phyloP scores from a whole-genome alignment of 2,113 vertebrate genomes.

The Daphoenositta chrysoptera region DNA sequence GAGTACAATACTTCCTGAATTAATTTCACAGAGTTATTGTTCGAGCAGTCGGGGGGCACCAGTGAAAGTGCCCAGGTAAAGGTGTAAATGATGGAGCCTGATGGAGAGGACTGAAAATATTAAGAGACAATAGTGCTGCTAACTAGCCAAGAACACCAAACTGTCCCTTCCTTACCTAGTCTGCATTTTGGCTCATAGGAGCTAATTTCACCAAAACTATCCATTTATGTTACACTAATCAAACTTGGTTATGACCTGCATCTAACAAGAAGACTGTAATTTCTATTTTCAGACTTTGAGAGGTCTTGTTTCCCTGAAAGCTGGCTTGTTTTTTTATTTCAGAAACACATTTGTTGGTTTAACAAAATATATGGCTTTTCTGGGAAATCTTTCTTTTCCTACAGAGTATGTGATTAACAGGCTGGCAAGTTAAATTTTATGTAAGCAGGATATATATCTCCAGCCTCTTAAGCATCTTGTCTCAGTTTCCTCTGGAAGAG shows the following conservation, averaged over 20 bases:
- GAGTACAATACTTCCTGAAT: not conserved
- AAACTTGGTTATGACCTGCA: not conserved
- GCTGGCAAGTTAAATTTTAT: not conserved
- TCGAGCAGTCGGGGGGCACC: not conserved
- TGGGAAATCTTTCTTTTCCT: not conserved
- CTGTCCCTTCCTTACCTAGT: not conserved
- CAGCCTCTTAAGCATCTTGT: not conserved
- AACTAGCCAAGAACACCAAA: not conserved
- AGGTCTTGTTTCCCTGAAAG: not conserved
- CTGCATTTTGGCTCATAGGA: not conserved
- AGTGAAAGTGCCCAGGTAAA: not conserved
- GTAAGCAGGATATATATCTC: not conserved
- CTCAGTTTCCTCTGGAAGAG: not conserved
- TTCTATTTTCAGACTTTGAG: not conserved
- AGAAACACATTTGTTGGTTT: not conserved
- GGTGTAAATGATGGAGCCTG: not conserved
- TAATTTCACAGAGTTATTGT: not conserved
- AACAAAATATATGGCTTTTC: not conserved
- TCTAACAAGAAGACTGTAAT: not conserved
- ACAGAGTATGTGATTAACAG: not conserved
- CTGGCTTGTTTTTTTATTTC: not conserved
- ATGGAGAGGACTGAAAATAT: not conserved
- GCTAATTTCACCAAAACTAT: not conserved
- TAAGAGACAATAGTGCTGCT: not conserved
- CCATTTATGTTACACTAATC: not conserved